Evolutionary conservation across 2,888 invertebrate genomes (phyloP).

Genomic region (Watsonalla cultraria): DNA sequence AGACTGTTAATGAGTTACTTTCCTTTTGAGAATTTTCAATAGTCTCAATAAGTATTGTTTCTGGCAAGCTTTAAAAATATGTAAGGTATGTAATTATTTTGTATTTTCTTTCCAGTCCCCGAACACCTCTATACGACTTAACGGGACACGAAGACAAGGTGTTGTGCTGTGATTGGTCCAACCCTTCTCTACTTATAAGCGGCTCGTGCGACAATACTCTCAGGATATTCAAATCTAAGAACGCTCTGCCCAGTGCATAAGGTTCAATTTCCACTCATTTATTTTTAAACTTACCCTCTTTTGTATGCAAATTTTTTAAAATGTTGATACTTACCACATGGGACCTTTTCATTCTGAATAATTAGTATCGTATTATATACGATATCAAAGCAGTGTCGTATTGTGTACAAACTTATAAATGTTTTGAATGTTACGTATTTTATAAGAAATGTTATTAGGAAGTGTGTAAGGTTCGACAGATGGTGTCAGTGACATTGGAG

Average conservation of each 20-base stretch:
- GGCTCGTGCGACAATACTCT: constrained; percentile 96
- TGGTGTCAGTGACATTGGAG: background rate
- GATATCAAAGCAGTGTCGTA: no score
- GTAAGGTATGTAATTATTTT: no score
- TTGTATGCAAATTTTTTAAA: background rate
- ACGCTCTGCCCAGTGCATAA: constrained; percentile 46
- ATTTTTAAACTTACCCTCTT: background rate
- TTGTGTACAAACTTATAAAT: no score
- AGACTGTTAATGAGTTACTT: no score
- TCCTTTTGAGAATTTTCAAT: no score
- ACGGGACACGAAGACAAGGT: constrained; percentile 96
- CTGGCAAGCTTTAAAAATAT: no score
- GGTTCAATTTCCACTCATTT: constrained; percentile 3
- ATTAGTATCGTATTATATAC: no score
- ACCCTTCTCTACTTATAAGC: constrained; percentile 90
- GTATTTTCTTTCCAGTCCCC: constrained; percentile 80
- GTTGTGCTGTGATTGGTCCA: constrained; percentile 96
- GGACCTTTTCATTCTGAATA: no score
- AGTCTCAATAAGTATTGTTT: no score
- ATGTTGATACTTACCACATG: background rate
- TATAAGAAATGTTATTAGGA: no score
- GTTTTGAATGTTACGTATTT: no score
- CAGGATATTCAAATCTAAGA: constrained; percentile 88
- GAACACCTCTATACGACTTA: constrained; percentile 94
- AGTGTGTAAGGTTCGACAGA: no score